A percentile compares a stretch with the other conserved stretches of the same genome.
phyloP scores from a whole-genome alignment of 1,140 invertebrate genomes.

The Heliconius hermathena region DNA sequence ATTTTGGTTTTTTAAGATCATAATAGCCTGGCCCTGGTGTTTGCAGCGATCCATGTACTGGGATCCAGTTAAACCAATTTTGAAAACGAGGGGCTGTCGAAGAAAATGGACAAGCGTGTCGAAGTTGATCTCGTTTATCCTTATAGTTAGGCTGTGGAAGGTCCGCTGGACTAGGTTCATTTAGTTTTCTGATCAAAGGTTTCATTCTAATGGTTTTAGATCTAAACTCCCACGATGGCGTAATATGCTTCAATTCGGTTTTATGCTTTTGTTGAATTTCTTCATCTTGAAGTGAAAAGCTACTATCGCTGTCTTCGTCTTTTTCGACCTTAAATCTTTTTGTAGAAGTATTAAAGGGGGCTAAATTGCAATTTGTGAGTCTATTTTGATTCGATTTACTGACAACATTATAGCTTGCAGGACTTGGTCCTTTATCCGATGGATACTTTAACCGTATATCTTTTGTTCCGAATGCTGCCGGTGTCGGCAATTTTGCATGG shows the following conservation, averaged over 20 bases:
- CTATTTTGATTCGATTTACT: constrained; percentile 41
- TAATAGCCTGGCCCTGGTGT: constrained; percentile 64
- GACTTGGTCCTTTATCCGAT: constrained; percentile 56
- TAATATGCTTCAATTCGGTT: neutral
- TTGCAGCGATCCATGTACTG: constrained; percentile 48
- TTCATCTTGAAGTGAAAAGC: neutral
- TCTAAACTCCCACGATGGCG: constrained; percentile 64
- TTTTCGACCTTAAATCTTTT: constrained; percentile 54
- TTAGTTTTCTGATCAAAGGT: constrained; percentile 50
- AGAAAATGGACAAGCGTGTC: constrained; percentile 57
- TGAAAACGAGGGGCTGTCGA: constrained; percentile 62
- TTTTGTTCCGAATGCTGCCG: constrained; percentile 58
- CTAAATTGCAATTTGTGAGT: constrained; percentile 45
- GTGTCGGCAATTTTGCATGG: constrained; percentile 48
- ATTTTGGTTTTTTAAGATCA: constrained; percentile 49
- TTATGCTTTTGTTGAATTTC: neutral
- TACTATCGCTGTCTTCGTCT: constrained; percentile 30
- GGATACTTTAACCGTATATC: constrained; percentile 54
- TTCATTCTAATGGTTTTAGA: constrained; percentile 61
- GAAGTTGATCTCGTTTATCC: constrained; percentile 42
- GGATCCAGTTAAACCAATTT: constrained; percentile 65
- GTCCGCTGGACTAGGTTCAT: constrained; percentile 57
- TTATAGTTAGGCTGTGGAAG: constrained; percentile 36
- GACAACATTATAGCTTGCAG: constrained; percentile 55
- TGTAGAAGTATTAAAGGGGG: constrained; percentile 56